A percentile compares a stretch with the other conserved stretches of the same genome.
Conservation (phyloP, 2,888 invertebrate species). For the Gari tellinella region DNA sequence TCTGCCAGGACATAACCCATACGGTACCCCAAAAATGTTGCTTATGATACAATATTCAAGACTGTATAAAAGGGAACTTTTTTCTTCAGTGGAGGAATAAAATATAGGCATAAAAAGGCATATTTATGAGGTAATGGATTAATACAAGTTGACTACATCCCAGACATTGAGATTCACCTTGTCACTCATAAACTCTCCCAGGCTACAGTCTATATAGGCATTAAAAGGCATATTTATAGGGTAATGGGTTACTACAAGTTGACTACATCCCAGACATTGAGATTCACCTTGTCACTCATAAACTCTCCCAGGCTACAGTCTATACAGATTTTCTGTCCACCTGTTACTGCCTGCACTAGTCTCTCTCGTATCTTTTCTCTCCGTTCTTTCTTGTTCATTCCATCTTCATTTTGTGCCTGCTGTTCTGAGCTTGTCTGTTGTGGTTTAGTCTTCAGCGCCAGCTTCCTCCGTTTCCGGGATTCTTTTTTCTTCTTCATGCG, state of each 20-base stretch:
- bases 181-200: conserved; percentile 67
- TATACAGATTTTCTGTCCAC: conserved; percentile 68
- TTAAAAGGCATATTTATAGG: too few species aligned
- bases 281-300: conserved; percentile 66
- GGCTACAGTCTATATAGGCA: conserved; percentile 70
- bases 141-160: too few species aligned
- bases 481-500: conserved; percentile 36
- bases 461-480: conserved; percentile 7
- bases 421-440: not conserved
- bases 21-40: too few species aligned
- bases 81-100: too few species aligned
- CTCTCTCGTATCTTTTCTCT: conserved; percentile 32
- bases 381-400: conserved; percentile 20
- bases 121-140: too few species aligned
- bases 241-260: too few species aligned
- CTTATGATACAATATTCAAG: too few species aligned
- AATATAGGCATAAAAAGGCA: too few species aligned
- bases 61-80: too few species aligned
- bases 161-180: too few species aligned
- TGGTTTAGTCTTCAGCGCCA: conserved; percentile 5
- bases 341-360: conserved; percentile 41
- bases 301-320: conserved; percentile 68
- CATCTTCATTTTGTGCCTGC: not conserved
- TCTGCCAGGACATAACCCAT: too few species aligned
- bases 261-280: too few species aligned